These are phyloP conservation scores for Oostethus manadensis DNA, from an alignment of 2,113 vertebrate species.

Conservation along the genomic window DNA sequence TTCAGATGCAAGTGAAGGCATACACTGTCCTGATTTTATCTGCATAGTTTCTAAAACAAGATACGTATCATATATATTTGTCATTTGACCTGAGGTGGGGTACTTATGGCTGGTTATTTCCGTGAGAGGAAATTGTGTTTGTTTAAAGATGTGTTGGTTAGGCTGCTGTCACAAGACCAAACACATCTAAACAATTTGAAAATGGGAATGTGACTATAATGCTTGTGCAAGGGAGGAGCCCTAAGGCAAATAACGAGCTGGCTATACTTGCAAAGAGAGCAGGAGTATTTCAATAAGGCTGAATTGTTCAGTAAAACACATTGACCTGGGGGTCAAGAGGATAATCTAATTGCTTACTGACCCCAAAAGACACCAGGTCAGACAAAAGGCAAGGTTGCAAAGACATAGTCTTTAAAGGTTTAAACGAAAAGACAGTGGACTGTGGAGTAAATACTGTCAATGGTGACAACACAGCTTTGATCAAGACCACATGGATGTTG, in stretches of 20 bases:
- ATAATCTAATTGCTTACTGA: conserved; percentile 25
- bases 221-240: conserved; percentile 13
- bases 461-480: conserved; percentile 41
- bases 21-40: conserved; percentile 34
- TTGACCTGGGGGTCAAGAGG: conserved; percentile 9
- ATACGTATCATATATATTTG: conserved; percentile 17
- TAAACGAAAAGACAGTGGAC: conserved; percentile 36
- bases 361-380: conserved; percentile 27
- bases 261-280: conserved; percentile 14
- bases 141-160: conserved; percentile 39
- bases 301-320: conserved; percentile 35
- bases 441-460: conserved; percentile 51
- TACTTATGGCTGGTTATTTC: conserved; percentile 51
- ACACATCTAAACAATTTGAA: not conserved
- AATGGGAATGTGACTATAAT: conserved; percentile 14
- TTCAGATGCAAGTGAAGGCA: not conserved
- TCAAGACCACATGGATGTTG: conserved; percentile 30
- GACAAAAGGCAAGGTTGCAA: conserved; percentile 54
- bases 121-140: conserved; percentile 25
- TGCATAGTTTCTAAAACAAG: conserved; percentile 57
- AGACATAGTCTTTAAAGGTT: conserved; percentile 24
- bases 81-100: conserved; percentile 53
- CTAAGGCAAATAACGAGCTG: conserved; percentile 23
- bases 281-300: conserved; percentile 37
- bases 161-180: conserved; percentile 15